Evolutionary conservation across 2,113 vertebrate species (phyloP).

Genomic region (Rousettus leschenaultii): DNA sequence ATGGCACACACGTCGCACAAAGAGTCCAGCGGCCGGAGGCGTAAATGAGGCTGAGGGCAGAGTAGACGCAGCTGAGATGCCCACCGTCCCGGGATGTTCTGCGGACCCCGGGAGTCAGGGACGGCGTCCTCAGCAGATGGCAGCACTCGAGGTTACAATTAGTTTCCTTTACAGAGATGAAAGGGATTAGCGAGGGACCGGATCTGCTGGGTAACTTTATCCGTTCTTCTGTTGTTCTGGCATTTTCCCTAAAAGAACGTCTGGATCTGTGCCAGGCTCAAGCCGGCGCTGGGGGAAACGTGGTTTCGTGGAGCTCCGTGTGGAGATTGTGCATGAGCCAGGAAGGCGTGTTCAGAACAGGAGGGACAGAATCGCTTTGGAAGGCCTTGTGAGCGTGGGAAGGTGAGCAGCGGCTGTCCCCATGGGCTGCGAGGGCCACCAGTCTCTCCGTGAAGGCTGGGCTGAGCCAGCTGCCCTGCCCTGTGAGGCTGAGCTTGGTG

Average conservation of each 20-base stretch:
- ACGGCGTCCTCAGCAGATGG: rapidly evolving
- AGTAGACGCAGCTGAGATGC: rapidly evolving
- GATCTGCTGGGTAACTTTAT: rapidly evolving
- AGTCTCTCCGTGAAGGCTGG: rapidly evolving
- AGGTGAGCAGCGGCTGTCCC: rapidly evolving
- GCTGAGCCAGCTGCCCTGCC: too few species aligned
- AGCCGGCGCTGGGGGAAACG: rapidly evolving
- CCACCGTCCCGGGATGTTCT: background rate
- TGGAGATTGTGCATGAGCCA: rapidly evolving
- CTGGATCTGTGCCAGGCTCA: rapidly evolving
- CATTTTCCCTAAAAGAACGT: rapidly evolving
- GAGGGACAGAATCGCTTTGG: rapidly evolving
- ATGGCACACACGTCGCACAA: too few species aligned
- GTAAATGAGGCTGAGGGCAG: background rate
- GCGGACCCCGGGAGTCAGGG: rapidly evolving
- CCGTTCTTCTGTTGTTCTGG: background rate
- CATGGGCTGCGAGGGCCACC: rapidly evolving
- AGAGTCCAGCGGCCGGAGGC: background rate
- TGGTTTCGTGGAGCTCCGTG: rapidly evolving
- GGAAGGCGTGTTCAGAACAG: too few species aligned
- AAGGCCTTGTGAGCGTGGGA: rapidly evolving
- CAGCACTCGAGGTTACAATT: background rate
- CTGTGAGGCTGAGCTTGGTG: background rate
- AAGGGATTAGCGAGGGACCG: background rate
- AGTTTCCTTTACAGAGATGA: background rate